A percentile compares a stretch with the other conserved stretches of the same genome.
These are phyloP conservation scores for Tetramorium parvispinum DNA, from an alignment of 1,140 invertebrate genomes.

Conservation along the genomic window DNA sequence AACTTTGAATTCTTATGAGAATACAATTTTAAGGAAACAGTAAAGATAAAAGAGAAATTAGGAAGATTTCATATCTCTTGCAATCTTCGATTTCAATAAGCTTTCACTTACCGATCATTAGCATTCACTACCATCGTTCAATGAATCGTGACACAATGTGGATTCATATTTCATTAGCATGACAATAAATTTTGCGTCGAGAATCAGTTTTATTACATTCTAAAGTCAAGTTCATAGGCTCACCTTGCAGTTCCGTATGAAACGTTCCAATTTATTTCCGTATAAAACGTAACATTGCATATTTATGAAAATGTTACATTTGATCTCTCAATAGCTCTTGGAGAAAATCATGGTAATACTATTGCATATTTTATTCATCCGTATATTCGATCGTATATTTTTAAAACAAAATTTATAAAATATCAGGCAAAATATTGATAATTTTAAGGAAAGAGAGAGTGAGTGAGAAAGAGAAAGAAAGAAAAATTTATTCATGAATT, in stretches of 20 bases:
- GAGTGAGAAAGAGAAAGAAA: no score
- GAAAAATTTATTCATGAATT: no score
- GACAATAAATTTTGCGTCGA: conserved; percentile 40
- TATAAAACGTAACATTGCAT: background rate
- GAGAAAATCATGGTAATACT: background rate
- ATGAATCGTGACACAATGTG: background rate
- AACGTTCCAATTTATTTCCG: background rate
- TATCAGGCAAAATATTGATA: no score
- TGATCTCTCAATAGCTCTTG: background rate
- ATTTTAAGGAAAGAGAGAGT: no score
- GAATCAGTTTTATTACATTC: background rate
- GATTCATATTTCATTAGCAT: conserved; percentile 29
- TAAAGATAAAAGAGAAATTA: background rate
- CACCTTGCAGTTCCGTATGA: background rate
- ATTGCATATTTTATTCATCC: background rate
- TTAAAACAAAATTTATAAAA: background rate
- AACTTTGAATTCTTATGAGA: background rate
- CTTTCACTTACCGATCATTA: background rate
- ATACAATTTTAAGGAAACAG: background rate
- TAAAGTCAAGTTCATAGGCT: conserved; percentile 67
- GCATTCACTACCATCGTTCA: background rate
- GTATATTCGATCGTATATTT: no score
- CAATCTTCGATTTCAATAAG: background rate
- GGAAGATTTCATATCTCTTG: background rate
- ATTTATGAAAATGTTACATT: background rate